Percentiles rank a stretch among this genome's conserved stretches.
These are phyloP conservation scores for Acrocephalus kingi DNA, from an alignment of 2,113 vertebrate species.

Conservation along the genomic window DNA sequence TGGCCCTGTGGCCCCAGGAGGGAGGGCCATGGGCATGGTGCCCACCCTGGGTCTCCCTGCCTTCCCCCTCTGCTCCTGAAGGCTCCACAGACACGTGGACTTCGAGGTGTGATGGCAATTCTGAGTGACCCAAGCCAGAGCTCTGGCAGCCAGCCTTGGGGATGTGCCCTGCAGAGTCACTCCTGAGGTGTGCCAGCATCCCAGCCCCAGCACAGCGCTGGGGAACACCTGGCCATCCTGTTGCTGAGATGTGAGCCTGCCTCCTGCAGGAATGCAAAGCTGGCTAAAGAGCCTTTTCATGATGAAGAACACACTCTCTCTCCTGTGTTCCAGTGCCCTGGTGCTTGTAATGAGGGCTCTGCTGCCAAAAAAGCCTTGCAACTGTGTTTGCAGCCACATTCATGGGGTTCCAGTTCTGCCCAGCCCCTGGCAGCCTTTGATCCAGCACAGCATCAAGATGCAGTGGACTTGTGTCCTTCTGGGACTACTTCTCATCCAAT, in stretches of 20 bases:
- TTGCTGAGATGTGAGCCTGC: neutral
- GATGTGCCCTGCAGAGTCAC: neutral
- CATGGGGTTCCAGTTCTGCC: rapidly evolving
- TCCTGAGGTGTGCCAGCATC: neutral
- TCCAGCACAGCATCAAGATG: neutral
- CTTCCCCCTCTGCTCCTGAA: neutral
- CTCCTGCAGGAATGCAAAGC: neutral
- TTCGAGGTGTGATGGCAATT: rapidly evolving
- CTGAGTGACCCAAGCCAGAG: neutral
- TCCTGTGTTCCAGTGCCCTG: neutral
- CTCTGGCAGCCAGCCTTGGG: neutral
- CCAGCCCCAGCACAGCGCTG: neutral
- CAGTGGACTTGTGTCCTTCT: neutral
- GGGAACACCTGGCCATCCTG: neutral
- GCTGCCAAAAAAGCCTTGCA: neutral
- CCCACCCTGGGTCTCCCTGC: rapidly evolving
- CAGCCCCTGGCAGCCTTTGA: neutral
- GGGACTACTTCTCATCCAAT: neutral
- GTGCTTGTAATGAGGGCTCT: neutral
- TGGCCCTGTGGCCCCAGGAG: neutral
- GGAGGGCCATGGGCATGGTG: neutral
- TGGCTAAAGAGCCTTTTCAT: neutral
- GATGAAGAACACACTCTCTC: neutral
- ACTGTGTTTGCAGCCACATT: neutral
- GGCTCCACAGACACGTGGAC: rapidly evolving